Evolutionary conservation across 2,888 invertebrate species (phyloP).

Genomic region (Calameuta idolon): DNA sequence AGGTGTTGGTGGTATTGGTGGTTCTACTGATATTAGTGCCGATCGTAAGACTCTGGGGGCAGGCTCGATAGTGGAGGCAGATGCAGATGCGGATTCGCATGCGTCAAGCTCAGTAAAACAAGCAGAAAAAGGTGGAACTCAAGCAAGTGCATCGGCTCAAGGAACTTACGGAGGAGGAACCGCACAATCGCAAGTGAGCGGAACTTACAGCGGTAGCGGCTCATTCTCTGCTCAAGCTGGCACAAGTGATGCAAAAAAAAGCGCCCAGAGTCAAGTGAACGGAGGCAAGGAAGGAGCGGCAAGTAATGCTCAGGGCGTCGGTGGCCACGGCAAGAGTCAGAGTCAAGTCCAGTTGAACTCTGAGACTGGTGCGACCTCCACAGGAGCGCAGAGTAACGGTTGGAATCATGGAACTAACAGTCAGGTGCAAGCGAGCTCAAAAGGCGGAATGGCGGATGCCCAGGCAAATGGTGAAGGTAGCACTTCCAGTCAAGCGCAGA

Average conservation of each 20-base stretch:
- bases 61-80: slow-evolving; percentile 20
- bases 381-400: slow-evolving; percentile 82
- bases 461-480: slow-evolving; percentile 87
- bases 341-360: slow-evolving; percentile 81
- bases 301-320: slow-evolving; percentile 81
- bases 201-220: slow-evolving; percentile 81
- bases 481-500: slow-evolving; percentile 90
- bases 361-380: slow-evolving; percentile 81
- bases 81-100: slow-evolving; percentile 80
- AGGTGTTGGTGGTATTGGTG: slow-evolving; percentile 16
- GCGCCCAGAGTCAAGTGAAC: slow-evolving; percentile 77
- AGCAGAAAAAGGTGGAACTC: slow-evolving; percentile 73
- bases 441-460: slow-evolving; percentile 87
- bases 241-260: slow-evolving; percentile 80
- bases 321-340: slow-evolving; percentile 81
- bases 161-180: slow-evolving; percentile 81
- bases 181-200: slow-evolving; percentile 86
- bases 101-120: slow-evolving; percentile 75
- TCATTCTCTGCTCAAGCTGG: slow-evolving; percentile 87
- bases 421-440: slow-evolving; percentile 83
- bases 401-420: slow-evolving; percentile 81
- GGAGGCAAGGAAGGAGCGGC: slow-evolving; percentile 81
- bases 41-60: neutral
- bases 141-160: slow-evolving; percentile 82
- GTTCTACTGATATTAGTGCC: slow-evolving; percentile 24